Base-by-base conservation (phyloP, 2,113 vertebrate species). In the Ceratotherium simum region DNA sequence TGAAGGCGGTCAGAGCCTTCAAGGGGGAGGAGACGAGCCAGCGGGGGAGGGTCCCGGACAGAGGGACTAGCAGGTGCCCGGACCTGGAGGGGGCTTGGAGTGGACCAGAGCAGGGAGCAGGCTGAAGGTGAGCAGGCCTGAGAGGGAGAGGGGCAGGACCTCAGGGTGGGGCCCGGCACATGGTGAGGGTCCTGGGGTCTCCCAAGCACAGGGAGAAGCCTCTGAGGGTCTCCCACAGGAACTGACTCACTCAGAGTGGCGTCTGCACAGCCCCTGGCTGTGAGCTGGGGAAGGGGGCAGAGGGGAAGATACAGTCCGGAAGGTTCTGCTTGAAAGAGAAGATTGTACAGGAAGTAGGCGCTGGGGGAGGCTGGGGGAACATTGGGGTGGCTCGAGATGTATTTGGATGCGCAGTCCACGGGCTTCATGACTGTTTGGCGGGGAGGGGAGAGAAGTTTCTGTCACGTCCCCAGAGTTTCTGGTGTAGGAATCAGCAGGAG, bases 361-460 rank as follows among this genome's bases (percentile, higher is more conserved):
- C 23, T 39, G n/a, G 56, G 58, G 10, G 79, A 58, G 54, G 25
- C 17, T 54, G 51, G 1, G 51, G n/a, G 42, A 2, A 42, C n/a
- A 5, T 1, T 6, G 3, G 65, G n/a, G n/a, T 39, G n/a, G 42
- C 29, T 54, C 17, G 25, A 36, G 46, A 33, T 18, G 31, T 36
- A 3, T 1, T 7, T 23, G 64, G 33, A 25, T 2, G 13, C 46
- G 51, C 64, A 33, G 23, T 18, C n/a, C 0, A 0, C 25, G 5
- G 56, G 14, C 20, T 39, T 83, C 58, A 58, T 64, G 58, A 46
- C 17, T 13, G 65, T 18, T 67, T 67, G 36, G 36, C 7, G 36
- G 18, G 80, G 80, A 83, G 5, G 1, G 3, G 1, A 6, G 80
- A 46, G 27, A 46, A 18, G 10, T 31, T 27, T 10, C 27, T 0